Base-by-base conservation (phyloP, 2,888 invertebrate species). In the Harpagoxenus sublaevis region DNA sequence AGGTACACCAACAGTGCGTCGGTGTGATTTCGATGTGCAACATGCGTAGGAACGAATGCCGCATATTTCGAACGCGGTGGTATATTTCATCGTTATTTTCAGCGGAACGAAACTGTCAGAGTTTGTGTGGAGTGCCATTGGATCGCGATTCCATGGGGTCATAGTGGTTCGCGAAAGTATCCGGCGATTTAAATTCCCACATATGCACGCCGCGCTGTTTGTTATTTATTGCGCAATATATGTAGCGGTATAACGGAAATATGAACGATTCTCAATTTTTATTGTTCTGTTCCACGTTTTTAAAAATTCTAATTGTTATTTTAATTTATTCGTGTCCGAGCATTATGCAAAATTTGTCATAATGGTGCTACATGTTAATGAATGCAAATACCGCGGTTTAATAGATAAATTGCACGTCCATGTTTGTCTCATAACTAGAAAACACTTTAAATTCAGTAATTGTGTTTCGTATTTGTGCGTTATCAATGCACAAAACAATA, bases 131-230 rank as follows among this genome's bases (percentile, higher is more conserved):
- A 42, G 62, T 39, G 23, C 62, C 45, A 70, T 55, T 73, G 42
- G 35, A 60, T 53, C 73, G 35, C 84, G 74, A 28, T 73, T 74
- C 66, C 55, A 55, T 60, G 60, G 71, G 48, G 53, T 75, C 68
- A 83, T 74, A 82, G 73, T 85, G 78, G 86, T 71, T 78, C 48
- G 63, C 84, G 70, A 83, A 86, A 82, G 85, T 83, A 88, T 60
- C 60, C 65, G 85, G 84, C 85, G 74, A 85, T 87, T 84, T 89
- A 83, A 77, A 73, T 82, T 75, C 68, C 82, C 84, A 84, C 75
- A 85, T 87, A 68, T 71, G 79, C 84, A 71, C 85, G 79, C 83
- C 51, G 53, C 57, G 57, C 71, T 57, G 78, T 68, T 75, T 75
- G 88, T 86, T 88, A 81, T 86, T 88, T 83, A 79, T 79, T 83